Conservation (phyloP, 2,797 vertebrate species). For the Tympanoctomys barrerae region DNA sequence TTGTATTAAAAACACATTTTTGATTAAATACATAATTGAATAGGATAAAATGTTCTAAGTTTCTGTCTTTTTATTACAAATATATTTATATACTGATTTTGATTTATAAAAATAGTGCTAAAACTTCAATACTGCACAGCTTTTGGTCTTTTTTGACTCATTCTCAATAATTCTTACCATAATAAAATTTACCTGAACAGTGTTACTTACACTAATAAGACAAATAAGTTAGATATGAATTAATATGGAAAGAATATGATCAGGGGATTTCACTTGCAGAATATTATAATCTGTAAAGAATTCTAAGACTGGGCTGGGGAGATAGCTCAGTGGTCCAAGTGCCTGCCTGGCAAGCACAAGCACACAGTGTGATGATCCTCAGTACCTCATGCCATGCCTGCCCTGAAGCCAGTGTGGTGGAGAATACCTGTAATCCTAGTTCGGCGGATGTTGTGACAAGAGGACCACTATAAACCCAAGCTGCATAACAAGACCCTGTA, state of each 20-base stretch:
- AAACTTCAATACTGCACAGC: neutral
- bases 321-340: too few species aligned
- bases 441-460: too few species aligned
- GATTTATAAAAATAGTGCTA: neutral
- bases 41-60: neutral
- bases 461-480: too few species aligned
- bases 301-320: neutral
- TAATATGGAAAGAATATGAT: neutral
- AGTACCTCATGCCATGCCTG: too few species aligned
- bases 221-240: constrained; percentile 33
- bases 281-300: constrained; percentile 37
- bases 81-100: constrained; percentile 18
- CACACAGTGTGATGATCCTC: too few species aligned
- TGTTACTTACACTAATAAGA: constrained; percentile 15
- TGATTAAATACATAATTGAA: neutral
- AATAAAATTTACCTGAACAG: constrained; percentile 31
- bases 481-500: too few species aligned
- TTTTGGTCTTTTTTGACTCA: constrained; percentile 1
- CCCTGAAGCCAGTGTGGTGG: too few species aligned
- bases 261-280: constrained; percentile 13
- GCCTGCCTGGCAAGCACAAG: too few species aligned
- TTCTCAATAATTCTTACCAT: neutral
- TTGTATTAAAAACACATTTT: neutral
- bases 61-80: neutral
- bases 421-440: too few species aligned